Conservation (phyloP, 2,888 invertebrate species). For the Cryptus armator region DNA sequence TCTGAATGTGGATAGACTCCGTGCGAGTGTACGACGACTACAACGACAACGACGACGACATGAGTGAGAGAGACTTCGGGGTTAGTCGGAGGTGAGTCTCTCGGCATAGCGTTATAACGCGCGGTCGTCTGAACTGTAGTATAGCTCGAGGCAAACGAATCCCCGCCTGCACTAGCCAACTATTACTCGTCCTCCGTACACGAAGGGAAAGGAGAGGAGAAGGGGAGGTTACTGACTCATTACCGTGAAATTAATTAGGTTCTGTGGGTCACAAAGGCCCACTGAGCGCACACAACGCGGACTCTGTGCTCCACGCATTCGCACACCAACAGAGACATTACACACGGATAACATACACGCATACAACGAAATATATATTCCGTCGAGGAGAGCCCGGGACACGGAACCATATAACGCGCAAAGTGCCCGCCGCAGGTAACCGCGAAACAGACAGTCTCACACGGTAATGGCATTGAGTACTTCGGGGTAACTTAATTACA, state of each 20-base stretch:
- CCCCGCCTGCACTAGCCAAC: constrained; percentile 49
- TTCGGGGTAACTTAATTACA: constrained; percentile 65
- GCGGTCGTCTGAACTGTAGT: constrained; percentile 34
- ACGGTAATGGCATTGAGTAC: constrained; percentile 68
- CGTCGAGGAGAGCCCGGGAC: constrained; percentile 61
- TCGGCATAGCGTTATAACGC: constrained; percentile 45
- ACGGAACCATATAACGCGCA: constrained; percentile 72
- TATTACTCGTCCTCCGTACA: constrained; percentile 61
- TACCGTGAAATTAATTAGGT: constrained; percentile 81
- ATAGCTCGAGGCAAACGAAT: constrained; percentile 66
- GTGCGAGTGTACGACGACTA: constrained; percentile 9
- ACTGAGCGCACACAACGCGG: constrained; percentile 67
- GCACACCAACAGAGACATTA: constrained; percentile 9
- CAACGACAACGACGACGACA: constrained; percentile 38
- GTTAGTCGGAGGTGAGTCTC: constrained; percentile 58
- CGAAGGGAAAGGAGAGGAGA: constrained; percentile 65
- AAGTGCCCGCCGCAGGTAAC: constrained; percentile 73
- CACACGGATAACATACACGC: neutral
- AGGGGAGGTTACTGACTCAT: constrained; percentile 76
- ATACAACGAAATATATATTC: constrained; percentile 42
- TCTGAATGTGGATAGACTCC: constrained; percentile 14
- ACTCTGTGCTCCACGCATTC: constrained; percentile 39
- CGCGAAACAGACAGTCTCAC: constrained; percentile 64
- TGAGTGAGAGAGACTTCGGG: constrained; percentile 27
- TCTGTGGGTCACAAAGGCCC: constrained; percentile 81